phyloP scores from a whole-genome alignment of 2,888 invertebrate species.

The Plusia festucae region DNA sequence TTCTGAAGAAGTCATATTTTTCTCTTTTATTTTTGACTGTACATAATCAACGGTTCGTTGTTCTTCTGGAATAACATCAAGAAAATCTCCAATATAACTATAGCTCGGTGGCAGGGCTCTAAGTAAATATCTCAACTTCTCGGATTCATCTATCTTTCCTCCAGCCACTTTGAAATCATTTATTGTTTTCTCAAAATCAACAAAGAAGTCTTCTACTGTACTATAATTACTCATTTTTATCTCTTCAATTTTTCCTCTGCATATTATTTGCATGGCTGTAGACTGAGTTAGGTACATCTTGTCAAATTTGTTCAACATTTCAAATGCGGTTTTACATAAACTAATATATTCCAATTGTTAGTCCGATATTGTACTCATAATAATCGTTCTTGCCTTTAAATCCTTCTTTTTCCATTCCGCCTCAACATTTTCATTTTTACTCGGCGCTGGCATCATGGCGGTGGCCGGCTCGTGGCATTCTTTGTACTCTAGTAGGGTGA shows the following conservation, averaged over 20 bases:
- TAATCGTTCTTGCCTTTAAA: conserved; percentile 50
- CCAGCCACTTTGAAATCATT: conserved; percentile 57
- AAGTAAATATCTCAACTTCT: conserved; percentile 57
- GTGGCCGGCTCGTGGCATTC: conserved; percentile 50
- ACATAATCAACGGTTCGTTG: conserved; percentile 56
- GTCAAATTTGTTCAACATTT: conserved; percentile 45
- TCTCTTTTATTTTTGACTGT: conserved; percentile 53
- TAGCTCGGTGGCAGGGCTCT: conserved; percentile 56
- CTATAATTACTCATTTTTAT: conserved; percentile 54
- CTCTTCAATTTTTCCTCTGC: conserved; percentile 56
- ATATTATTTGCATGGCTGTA: conserved; percentile 58
- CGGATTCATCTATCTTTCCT: conserved; percentile 49
- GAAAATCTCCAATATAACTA: conserved; percentile 59
- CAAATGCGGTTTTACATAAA: conserved; percentile 13
- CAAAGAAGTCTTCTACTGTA: conserved; percentile 54
- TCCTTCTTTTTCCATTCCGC: conserved; percentile 46
- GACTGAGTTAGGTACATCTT: conserved; percentile 54
- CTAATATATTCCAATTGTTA: conserved; percentile 57
- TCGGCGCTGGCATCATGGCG: too few species aligned
- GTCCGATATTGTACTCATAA: conserved; percentile 50
- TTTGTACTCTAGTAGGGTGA: conserved; percentile 54
- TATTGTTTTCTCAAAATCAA: conserved; percentile 51
- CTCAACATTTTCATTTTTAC: conserved; percentile 25
- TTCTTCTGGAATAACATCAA: conserved; percentile 58
- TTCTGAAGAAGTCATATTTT: conserved; percentile 41